phyloP scores from a whole-genome alignment of 2,113 vertebrate species.

The Argyrosomus japonicus region DNA sequence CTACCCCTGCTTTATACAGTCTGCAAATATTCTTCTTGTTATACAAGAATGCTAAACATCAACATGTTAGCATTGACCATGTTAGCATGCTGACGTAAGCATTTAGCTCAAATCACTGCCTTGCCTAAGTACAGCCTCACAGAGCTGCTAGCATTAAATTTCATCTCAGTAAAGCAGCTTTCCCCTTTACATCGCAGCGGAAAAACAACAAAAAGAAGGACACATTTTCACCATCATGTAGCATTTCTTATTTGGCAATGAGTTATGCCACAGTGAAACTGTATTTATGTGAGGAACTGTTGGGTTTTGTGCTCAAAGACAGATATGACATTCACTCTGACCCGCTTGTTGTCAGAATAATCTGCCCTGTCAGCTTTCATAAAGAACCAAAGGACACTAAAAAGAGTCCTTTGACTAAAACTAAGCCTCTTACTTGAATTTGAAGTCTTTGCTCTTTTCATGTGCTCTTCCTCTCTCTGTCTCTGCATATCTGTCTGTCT shows the following conservation, averaged over 20 bases:
- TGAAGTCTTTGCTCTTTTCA: constrained; percentile 65
- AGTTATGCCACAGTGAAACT: constrained; percentile 36
- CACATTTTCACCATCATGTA: constrained; percentile 46
- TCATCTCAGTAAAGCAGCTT: constrained; percentile 15
- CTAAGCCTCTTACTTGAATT: constrained; percentile 78
- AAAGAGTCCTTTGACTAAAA: constrained; percentile 60
- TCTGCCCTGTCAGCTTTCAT: constrained; percentile 76
- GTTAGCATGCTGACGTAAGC: neutral
- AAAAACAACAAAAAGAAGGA: constrained; percentile 33
- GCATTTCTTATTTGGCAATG: constrained; percentile 42
- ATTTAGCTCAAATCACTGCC: neutral
- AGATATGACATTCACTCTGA: constrained; percentile 69
- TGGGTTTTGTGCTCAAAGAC: constrained; percentile 60
- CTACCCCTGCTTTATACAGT: too few species aligned
- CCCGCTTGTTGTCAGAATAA: constrained; percentile 72
- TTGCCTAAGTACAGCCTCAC: neutral
- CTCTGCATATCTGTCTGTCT: constrained; percentile 39
- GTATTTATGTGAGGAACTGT: constrained; percentile 61
- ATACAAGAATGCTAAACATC: too few species aligned
- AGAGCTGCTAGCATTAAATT: neutral
- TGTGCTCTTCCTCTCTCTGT: constrained; percentile 40
- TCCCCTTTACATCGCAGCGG: neutral
- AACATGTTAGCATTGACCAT: neutral
- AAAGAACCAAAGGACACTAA: constrained; percentile 68
- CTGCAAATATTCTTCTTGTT: too few species aligned